Conservation (phyloP, 2,113 vertebrate genomes). For the Arizona elegans region DNA sequence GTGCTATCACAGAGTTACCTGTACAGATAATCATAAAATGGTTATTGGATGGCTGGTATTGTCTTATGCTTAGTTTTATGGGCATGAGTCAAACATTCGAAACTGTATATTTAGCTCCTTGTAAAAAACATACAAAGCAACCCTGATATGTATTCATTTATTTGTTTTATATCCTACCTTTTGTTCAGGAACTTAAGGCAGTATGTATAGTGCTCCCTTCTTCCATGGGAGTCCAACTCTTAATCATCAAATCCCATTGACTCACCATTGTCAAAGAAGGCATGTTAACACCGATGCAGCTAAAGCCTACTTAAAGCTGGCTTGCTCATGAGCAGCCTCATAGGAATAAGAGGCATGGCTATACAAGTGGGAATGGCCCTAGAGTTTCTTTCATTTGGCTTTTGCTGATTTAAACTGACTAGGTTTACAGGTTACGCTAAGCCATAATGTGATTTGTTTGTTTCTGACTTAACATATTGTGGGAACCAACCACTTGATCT, state of each 20-base stretch:
- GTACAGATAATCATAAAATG: background rate
- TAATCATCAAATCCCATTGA: background rate
- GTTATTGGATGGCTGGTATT: background rate
- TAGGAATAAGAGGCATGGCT: background rate
- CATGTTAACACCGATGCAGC: background rate
- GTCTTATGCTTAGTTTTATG: background rate
- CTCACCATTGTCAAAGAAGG: background rate
- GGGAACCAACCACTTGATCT: background rate
- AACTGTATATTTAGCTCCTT: background rate
- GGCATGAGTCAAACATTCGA: background rate
- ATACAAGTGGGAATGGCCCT: background rate
- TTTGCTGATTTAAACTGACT: background rate
- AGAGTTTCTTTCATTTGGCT: background rate
- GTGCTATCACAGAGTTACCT: background rate
- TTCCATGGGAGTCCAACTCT: background rate
- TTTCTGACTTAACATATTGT: background rate
- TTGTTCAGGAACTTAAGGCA: background rate
- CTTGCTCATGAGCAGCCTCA: background rate
- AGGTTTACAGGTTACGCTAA: background rate
- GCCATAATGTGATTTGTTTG: background rate
- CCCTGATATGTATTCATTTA: background rate
- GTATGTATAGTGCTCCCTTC: background rate
- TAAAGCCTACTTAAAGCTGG: background rate
- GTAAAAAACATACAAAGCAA: background rate
- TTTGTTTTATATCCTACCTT: background rate